phyloP scores from a whole-genome alignment of 2,113 vertebrate genomes.

The Cryptomyrus ogoouensis region DNA sequence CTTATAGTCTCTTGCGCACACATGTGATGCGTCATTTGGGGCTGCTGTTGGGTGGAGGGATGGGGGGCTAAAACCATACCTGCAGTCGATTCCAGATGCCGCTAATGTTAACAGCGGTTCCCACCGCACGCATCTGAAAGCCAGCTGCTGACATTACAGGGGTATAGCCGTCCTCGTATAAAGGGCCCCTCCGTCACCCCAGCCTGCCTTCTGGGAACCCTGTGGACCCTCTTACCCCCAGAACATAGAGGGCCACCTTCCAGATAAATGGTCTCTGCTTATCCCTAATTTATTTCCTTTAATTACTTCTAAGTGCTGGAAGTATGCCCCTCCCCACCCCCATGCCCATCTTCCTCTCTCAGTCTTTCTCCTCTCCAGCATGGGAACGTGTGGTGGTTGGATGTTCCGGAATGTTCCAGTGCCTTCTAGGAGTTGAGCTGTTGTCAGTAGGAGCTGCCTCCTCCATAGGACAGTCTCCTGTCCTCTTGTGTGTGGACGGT shows the following conservation, averaged over 20 bases:
- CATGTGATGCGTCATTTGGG: neutral
- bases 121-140: neutral
- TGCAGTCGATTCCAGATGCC: neutral
- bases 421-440: neutral
- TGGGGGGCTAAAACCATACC: neutral
- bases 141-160: slow-evolving; percentile 42
- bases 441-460: slow-evolving; percentile 12
- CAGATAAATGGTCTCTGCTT: neutral
- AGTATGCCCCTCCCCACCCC: neutral
- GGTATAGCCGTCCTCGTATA: slow-evolving; percentile 25
- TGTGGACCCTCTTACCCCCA: slow-evolving; percentile 22
- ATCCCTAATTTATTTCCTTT: neutral
- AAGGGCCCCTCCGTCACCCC: slow-evolving; percentile 28
- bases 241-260: slow-evolving; percentile 6
- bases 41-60: neutral
- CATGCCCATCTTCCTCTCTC: slow-evolving; percentile 15
- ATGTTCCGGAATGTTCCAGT: neutral
- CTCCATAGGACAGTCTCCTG: slow-evolving; percentile 29
- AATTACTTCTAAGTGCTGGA: neutral
- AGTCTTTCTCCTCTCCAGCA: neutral
- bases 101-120: neutral
- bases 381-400: neutral
- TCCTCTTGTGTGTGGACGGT: slow-evolving; percentile 30
- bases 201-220: slow-evolving; percentile 15
- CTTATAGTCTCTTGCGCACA: neutral